Evolutionary conservation across 2,113 vertebrate genomes (phyloP).

Genomic region (Alaudala cheleensis): DNA sequence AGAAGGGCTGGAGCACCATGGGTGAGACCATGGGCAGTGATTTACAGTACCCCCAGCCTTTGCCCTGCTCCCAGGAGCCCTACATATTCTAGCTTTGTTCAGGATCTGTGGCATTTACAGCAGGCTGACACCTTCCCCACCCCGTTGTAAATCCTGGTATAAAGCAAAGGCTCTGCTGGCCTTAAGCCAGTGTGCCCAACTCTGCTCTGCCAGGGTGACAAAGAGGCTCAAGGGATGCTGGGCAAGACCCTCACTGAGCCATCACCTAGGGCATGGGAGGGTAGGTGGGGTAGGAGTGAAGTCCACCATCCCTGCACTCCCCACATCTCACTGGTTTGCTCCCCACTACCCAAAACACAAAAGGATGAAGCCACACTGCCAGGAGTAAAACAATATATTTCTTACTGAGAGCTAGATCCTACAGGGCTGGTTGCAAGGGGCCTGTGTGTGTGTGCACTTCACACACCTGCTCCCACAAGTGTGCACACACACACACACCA

Average conservation of each 20-base stretch:
- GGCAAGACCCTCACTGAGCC: neutral
- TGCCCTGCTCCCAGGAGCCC: neutral
- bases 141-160: neutral
- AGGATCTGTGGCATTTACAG: accelerated
- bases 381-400: slow-evolving; percentile 28
- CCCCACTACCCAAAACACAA: neutral
- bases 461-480: accelerated
- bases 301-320: neutral
- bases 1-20: neutral
- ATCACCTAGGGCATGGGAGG: neutral
- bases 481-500: accelerated
- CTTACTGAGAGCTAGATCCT: neutral
- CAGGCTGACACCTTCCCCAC: neutral
- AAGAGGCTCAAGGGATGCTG: neutral
- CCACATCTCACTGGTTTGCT: accelerated
- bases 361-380: neutral
- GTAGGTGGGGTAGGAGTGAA: neutral
- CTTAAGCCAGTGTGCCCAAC: neutral
- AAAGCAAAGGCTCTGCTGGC: neutral
- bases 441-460: neutral
- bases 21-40: neutral
- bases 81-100: neutral
- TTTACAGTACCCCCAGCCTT: neutral
- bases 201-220: accelerated
- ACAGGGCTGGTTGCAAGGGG: neutral